Evolutionary conservation across 2,797 vertebrate species (phyloP), one percentile per base, ranked within the genome.

Genomic region (Clarias pachynema): DNA sequence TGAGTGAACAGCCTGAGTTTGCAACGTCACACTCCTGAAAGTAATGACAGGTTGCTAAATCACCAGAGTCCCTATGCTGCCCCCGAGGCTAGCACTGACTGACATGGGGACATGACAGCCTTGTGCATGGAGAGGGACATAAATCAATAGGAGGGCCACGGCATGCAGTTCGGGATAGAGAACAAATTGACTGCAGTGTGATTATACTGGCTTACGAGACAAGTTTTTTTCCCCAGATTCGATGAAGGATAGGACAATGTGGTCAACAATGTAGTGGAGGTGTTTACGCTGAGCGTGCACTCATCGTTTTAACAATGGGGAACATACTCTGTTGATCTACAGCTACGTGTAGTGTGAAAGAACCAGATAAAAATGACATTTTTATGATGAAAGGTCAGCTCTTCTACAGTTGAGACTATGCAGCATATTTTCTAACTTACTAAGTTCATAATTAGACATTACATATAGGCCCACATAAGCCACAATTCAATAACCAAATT

Each of bases 61-160:
- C 84, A 91, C 87, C 89, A 87, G 87, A 82, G 87, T 89, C 86
- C 83, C 85, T 87, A 66, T 84, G 89, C 87, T 87, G 82, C 68
- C 87, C 89, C 84, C 69, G 40, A 86, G 89, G 88, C 85, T 72
- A 79, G 79, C 78, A 57, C 81, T 89, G 93, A 94, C 63, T 91
- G 93, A 92, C 89, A 75, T 91, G 87, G 24, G 81, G 91, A 94
- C 93, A 93, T 92, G 94, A 92, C 93, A 93, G 92, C 85, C 89
- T 88, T 90, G 90, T 86, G 92, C 89, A 91, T 85, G 84, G 87
- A 86, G 88, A 88, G 85, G 81, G 89, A 91, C 93, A 91, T 86
- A 89, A 93, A 94, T 95, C 93, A 91, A 95, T 94, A 92, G 84
- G 82, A 81, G 92, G 90, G 89, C 90, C 80, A 84, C 73, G 85